Evolutionary conservation across 2,888 invertebrate genomes (phyloP).

Genomic region (Tinea trinotella): DNA sequence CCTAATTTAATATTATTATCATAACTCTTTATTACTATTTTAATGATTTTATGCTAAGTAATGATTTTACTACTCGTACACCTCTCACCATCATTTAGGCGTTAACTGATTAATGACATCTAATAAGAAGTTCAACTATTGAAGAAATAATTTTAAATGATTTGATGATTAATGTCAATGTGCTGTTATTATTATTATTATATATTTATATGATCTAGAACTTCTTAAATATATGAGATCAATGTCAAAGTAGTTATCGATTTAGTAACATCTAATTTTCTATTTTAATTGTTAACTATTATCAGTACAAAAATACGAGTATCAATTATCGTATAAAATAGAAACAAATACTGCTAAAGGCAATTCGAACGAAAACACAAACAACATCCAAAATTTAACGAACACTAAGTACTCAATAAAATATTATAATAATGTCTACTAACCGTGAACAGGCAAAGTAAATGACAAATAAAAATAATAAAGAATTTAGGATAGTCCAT

Average conservation of each 20-base stretch:
- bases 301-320: slow-evolving; percentile 10
- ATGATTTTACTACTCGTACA: too few species aligned
- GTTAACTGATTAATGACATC: slow-evolving; percentile 40
- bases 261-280: background rate
- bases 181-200: slow-evolving; percentile 26
- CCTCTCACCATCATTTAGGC: slow-evolving; percentile 66
- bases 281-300: slow-evolving; percentile 6
- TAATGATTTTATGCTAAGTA: slow-evolving; percentile 52
- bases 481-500: background rate
- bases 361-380: slow-evolving; percentile 4
- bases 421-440: background rate
- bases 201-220: slow-evolving; percentile 73
- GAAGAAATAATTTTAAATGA: background rate
- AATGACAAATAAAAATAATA: background rate
- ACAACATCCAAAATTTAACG: slow-evolving; percentile 13
- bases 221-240: slow-evolving; percentile 23
- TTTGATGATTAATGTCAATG: background rate
- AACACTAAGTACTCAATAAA: slow-evolving; percentile 11
- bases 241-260: slow-evolving; percentile 9
- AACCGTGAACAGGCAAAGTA: slow-evolving; percentile 1
- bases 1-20: slow-evolving; percentile 27
- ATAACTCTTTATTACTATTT: slow-evolving; percentile 42
- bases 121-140: background rate
- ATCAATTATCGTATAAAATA: slow-evolving; percentile 1
- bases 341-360: background rate